Conservation (phyloP, 2,888 invertebrate genomes). For the Noctua pronuba region DNA sequence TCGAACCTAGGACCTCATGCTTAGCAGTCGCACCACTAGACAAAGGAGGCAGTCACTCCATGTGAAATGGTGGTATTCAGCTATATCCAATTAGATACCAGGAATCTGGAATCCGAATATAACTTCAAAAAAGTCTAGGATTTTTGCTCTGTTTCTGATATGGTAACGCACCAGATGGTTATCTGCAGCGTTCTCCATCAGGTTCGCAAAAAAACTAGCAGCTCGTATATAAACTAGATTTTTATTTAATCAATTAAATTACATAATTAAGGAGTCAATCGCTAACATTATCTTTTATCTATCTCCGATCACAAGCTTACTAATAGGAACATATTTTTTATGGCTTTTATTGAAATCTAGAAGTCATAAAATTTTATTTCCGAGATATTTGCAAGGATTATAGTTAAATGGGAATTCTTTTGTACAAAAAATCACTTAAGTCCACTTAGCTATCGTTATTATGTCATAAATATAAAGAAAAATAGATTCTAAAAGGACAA, state of each 20-base stretch:
- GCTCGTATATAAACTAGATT: background rate
- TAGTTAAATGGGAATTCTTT: background rate
- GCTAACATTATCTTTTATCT: slow-evolving; percentile 32
- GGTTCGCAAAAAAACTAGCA: background rate
- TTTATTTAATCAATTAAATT: slow-evolving; percentile 10
- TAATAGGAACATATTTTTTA: slow-evolving; percentile 40
- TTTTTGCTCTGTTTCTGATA: background rate
- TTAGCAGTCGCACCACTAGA: no score
- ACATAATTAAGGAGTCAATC: slow-evolving; percentile 10
- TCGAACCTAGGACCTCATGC: no score
- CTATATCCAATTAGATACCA: background rate
- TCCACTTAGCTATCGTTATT: slow-evolving; percentile 3
- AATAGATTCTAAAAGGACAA: slow-evolving; percentile 6
- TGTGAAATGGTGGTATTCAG: background rate
- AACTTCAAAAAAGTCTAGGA: background rate
- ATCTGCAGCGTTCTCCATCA: background rate
- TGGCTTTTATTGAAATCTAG: slow-evolving; percentile 21
- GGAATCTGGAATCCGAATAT: background rate
- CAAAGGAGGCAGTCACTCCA: no score
- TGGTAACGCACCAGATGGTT: background rate
- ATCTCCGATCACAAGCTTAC: slow-evolving; percentile 9
- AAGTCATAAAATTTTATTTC: slow-evolving; percentile 41
- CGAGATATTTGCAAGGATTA: slow-evolving; percentile 13
- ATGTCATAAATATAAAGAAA: slow-evolving; percentile 18
- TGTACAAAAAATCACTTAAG: slow-evolving; percentile 39